Evolutionary conservation across 2,888 invertebrate species (phyloP).

Genomic region (Pseudococcus longispinus): DNA sequence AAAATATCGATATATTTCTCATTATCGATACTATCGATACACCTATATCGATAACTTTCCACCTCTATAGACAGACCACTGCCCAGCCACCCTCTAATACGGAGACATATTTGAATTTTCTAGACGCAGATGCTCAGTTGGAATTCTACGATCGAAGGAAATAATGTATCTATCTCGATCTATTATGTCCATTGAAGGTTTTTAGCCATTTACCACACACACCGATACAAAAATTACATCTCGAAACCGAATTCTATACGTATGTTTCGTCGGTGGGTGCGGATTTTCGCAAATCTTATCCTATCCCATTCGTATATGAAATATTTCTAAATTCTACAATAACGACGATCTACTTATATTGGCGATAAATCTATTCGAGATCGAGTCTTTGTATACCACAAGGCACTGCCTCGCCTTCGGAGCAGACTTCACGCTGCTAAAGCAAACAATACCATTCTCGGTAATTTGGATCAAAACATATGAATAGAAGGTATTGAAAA

Average conservation of each 20-base stretch:
- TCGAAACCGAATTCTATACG: background rate
- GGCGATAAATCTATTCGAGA: background rate
- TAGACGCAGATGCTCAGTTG: background rate
- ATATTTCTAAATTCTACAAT: conserved; percentile 9
- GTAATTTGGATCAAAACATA: conserved; percentile 30
- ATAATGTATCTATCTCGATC: background rate
- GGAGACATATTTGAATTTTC: background rate
- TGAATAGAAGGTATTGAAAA: conserved; percentile 30
- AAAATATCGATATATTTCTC: too few relatives aligned
- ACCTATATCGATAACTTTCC: too few relatives aligned
- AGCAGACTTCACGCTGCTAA: conserved; percentile 33
- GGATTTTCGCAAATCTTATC: conserved; percentile 8
- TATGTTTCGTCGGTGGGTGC: too few relatives aligned
- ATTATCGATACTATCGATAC: too few relatives aligned
- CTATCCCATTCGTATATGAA: background rate
- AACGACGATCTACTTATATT: background rate
- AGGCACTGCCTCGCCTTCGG: background rate
- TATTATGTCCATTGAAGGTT: background rate
- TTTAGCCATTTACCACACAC: background rate
- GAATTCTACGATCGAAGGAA: background rate
- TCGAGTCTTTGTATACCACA: background rate
- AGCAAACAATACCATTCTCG: conserved; percentile 37
- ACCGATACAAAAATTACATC: background rate
- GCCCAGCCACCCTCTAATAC: background rate
- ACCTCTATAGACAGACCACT: too few relatives aligned